Conservation (phyloP, 2,888 invertebrate species). For the Zygogramma bicolorata region DNA sequence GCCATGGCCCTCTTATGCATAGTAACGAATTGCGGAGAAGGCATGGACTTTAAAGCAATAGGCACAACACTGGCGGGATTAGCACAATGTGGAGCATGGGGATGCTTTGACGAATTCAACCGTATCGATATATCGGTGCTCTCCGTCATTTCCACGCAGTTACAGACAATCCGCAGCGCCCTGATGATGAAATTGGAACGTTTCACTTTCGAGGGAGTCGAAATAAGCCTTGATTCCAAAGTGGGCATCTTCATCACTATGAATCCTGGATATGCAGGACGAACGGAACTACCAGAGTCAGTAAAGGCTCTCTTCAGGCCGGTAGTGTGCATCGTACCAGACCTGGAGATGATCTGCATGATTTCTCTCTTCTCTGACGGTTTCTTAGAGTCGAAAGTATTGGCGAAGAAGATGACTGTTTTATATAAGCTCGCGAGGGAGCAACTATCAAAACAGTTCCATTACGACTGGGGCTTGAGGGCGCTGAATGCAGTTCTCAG, state of each 20-base stretch:
- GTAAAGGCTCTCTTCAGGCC: constrained; percentile 93
- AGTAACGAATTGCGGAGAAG: constrained; percentile 93
- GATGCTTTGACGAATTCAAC: constrained; percentile 96
- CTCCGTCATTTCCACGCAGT: constrained; percentile 92
- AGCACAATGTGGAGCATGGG: constrained; percentile 93
- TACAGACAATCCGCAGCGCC: constrained; percentile 90
- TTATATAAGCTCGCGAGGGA: constrained; percentile 88
- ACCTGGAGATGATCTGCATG: constrained; percentile 91
- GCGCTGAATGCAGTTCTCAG: constrained; percentile 92
- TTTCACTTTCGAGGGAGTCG: constrained; percentile 76
- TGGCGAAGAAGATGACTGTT: constrained; percentile 95
- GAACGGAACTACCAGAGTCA: constrained; percentile 92
- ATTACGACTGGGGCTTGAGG: constrained; percentile 94
- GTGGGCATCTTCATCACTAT: constrained; percentile 95
- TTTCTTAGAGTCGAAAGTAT: constrained; percentile 87
- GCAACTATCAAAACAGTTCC: constrained; percentile 91
- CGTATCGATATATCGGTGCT: constrained; percentile 92
- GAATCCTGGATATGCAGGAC: constrained; percentile 94
- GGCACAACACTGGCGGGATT: constrained; percentile 82
- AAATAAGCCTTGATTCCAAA: constrained; percentile 85
- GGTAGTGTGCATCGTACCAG: constrained; percentile 92
- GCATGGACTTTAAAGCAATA: constrained; percentile 90
- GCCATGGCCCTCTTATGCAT: constrained; percentile 86
- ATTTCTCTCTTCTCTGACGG: constrained; percentile 94
- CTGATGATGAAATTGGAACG: constrained; percentile 79